Conservation (phyloP, 2,888 invertebrate species). For the Chalcosyrphus nemorum region DNA sequence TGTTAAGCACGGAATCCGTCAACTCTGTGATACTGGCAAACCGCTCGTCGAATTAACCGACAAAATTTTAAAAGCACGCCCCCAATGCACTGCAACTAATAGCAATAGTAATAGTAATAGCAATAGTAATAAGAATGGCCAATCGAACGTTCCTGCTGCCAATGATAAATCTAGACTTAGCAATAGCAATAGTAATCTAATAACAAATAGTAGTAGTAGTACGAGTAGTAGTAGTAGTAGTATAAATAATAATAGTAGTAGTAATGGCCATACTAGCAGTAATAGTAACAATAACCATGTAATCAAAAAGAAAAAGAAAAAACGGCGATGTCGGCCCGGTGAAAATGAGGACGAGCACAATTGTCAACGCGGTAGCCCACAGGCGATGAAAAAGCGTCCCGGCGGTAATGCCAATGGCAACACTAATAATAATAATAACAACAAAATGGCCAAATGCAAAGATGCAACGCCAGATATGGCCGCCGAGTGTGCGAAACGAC, state of each 20-base stretch:
- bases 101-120: constrained; percentile 75
- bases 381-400: constrained; percentile 75
- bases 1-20: constrained; percentile 82
- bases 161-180: constrained; percentile 76
- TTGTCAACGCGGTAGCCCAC: constrained; percentile 76
- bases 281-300: constrained; percentile 74
- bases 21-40: constrained; percentile 82
- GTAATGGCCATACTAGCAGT: constrained; percentile 75
- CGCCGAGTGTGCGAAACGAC: constrained; percentile 73
- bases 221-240: constrained; percentile 74
- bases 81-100: constrained; percentile 80
- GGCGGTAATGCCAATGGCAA: constrained; percentile 61
- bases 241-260: constrained; percentile 76
- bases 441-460: constrained; percentile 59
- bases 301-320: constrained; percentile 78
- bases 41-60: constrained; percentile 81
- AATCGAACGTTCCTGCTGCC: constrained; percentile 77
- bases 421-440: constrained; percentile 43
- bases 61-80: constrained; percentile 82
- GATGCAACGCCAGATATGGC: constrained; percentile 47
- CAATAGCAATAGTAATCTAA: constrained; percentile 71
- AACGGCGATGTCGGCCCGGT: constrained; percentile 78
- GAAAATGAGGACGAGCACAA: constrained; percentile 80
- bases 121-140: constrained; percentile 76
- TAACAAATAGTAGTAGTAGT: constrained; percentile 74